phyloP scores from a whole-genome alignment of 2,888 invertebrate genomes.

The Ashinkailepas kermadecensis region DNA sequence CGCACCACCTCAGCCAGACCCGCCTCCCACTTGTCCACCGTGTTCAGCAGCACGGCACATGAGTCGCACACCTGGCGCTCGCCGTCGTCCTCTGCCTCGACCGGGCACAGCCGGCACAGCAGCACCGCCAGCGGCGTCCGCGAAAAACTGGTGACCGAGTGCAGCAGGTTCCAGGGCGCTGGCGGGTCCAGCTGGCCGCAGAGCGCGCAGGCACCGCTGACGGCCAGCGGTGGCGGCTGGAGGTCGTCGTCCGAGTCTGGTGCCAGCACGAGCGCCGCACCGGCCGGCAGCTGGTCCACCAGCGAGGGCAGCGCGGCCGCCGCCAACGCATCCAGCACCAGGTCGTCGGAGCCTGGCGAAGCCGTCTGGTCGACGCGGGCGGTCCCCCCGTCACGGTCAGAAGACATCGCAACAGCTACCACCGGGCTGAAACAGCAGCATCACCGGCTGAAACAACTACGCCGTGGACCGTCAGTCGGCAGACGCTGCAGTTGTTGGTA shows the following conservation, averaged over 20 bases:
- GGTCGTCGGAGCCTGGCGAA: not conserved
- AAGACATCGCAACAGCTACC: too few relatives aligned
- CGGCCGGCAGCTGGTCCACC: not conserved
- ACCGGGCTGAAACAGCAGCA: too few relatives aligned
- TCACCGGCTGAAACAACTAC: too few relatives aligned
- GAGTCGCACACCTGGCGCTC: not conserved
- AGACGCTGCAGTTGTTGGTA: too few relatives aligned
- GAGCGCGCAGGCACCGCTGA: not conserved
- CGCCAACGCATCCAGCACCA: not conserved
- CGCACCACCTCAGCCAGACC: not conserved
- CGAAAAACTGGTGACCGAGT: not conserved
- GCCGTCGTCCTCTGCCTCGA: not conserved
- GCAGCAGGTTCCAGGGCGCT: not conserved
- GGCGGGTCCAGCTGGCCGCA: not conserved
- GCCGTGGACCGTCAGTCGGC: too few relatives aligned
- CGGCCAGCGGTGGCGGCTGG: not conserved
- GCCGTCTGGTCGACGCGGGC: not conserved
- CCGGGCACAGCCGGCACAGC: not conserved
- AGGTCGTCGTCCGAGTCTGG: not conserved
- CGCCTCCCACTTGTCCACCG: not conserved
- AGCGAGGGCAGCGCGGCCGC: not conserved
- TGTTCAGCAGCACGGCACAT: conserved; percentile 8
- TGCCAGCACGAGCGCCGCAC: not conserved
- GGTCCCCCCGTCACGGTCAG: too few relatives aligned
- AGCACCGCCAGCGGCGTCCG: not conserved